Evolutionary conservation across 1,140 invertebrate genomes (phyloP).

Genomic region (Ridgeia piscesae): DNA sequence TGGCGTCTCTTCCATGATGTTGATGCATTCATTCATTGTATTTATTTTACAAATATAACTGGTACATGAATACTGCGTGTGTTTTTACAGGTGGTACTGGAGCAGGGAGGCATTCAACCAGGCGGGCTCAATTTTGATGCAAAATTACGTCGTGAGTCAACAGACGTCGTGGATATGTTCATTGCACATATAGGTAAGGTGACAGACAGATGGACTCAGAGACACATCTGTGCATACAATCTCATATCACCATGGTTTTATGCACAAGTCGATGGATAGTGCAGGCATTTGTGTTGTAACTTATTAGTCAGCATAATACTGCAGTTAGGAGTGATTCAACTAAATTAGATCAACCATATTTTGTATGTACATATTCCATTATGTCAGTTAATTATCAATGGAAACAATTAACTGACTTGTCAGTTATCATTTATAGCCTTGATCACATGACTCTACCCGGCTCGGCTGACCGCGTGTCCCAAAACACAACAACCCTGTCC

Average conservation of each 20-base stretch:
- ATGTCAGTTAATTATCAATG: too few relatives aligned
- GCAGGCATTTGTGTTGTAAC: not conserved
- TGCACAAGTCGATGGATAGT: not conserved
- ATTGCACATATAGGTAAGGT: constrained; percentile 60
- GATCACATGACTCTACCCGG: too few relatives aligned
- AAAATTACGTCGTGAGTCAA: constrained; percentile 60
- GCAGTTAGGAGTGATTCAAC: not conserved
- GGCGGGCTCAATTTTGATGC: constrained; percentile 67
- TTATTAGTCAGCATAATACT: not conserved
- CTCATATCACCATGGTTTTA: not conserved
- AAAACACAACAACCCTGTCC: too few relatives aligned
- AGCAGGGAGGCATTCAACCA: constrained; percentile 63
- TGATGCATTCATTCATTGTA: not conserved
- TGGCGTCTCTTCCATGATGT: not conserved
- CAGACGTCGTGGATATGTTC: constrained; percentile 63
- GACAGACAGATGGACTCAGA: not conserved
- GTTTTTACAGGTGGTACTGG: constrained; percentile 45
- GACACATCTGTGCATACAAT: too few relatives aligned
- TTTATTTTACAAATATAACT: not conserved
- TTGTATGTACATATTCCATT: not conserved
- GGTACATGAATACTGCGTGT: constrained; percentile 6
- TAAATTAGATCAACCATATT: not conserved
- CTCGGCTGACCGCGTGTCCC: too few relatives aligned
- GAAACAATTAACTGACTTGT: too few relatives aligned
- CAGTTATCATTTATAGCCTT: too few relatives aligned